phyloP scores from a whole-genome alignment of 2,888 invertebrate genomes.

The Agrochola lychnidis region DNA sequence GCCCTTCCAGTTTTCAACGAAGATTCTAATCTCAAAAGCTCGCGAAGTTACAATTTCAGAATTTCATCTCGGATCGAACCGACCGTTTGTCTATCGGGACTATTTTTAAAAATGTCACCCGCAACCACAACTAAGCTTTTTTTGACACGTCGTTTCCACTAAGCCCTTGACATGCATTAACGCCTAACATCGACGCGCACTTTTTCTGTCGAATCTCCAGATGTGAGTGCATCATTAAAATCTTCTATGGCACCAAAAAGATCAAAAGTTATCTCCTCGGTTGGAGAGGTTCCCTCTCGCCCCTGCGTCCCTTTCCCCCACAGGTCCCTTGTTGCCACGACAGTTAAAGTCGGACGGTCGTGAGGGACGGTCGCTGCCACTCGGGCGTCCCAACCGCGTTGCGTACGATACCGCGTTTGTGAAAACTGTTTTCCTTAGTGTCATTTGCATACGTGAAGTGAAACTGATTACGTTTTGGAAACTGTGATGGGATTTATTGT shows the following conservation, averaged over 20 bases:
- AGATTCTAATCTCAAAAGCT: conserved; percentile 75
- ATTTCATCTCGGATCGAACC: conserved; percentile 75
- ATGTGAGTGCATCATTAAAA: conserved; percentile 90
- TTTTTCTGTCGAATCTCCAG: conserved; percentile 88
- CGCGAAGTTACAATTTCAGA: conserved; percentile 69
- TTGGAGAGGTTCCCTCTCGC: conserved; percentile 82
- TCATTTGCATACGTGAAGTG: conserved; percentile 87
- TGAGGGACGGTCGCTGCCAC: conserved; percentile 73
- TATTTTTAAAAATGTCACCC: conserved; percentile 89
- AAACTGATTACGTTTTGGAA: conserved; percentile 82
- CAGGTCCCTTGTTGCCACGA: conserved; percentile 76
- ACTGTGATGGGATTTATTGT: conserved; percentile 80
- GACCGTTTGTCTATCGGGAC: conserved; percentile 74
- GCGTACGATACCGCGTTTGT: conserved; percentile 71
- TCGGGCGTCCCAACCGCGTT: conserved; percentile 74
- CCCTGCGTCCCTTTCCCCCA: conserved; percentile 80
- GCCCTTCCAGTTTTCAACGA: conserved; percentile 47
- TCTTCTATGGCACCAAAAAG: conserved; percentile 89
- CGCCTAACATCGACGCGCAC: conserved; percentile 84
- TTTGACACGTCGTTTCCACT: conserved; percentile 86
- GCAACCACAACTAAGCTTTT: conserved; percentile 84
- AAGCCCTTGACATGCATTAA: conserved; percentile 90
- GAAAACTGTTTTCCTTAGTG: conserved; percentile 85
- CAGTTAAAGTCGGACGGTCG: conserved; percentile 84
- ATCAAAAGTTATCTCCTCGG: conserved; percentile 90